Percentiles rank a stretch among this genome's conserved stretches.
Conservation (phyloP, 2,888 invertebrate species). For the Drosophila planitibia region DNA sequence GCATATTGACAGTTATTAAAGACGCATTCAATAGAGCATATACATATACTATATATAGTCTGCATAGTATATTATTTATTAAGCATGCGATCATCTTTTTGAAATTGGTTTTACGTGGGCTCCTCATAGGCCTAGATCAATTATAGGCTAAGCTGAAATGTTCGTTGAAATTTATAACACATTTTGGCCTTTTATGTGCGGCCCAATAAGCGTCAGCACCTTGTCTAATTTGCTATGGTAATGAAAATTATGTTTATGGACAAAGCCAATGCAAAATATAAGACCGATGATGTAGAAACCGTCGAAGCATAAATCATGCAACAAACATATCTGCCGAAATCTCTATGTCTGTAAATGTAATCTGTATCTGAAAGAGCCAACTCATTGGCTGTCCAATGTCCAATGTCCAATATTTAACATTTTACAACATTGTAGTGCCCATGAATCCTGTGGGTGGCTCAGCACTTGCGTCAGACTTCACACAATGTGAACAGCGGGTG, state of each 20-base stretch:
- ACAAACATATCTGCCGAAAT: conserved; percentile 18
- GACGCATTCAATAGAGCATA: conserved; percentile 26
- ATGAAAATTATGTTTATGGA: conserved; percentile 73
- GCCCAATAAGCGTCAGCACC: conserved; percentile 80
- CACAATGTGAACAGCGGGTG: conserved; percentile 67
- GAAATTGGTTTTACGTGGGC: conserved; percentile 45
- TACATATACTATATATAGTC: conserved; percentile 4
- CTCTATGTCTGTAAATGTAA: not conserved
- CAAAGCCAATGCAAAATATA: conserved; percentile 63
- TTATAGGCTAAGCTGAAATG: conserved; percentile 36
- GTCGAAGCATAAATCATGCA: conserved; percentile 68
- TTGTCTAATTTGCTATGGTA: conserved; percentile 82
- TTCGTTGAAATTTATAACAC: conserved; percentile 59
- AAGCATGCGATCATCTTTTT: conserved; percentile 42
- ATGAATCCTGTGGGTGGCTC: conserved; percentile 74
- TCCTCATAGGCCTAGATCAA: conserved; percentile 37
- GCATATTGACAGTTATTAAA: conserved; percentile 65
- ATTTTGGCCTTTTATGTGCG: conserved; percentile 50
- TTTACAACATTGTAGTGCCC: conserved; percentile 39
- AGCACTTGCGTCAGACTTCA: conserved; percentile 63
- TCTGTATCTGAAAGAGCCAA: conserved; percentile 51
- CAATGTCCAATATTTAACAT: conserved; percentile 39
- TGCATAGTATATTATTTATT: conserved; percentile 20
- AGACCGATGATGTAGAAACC: conserved; percentile 17
- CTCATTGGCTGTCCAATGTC: conserved; percentile 57